These are phyloP conservation scores for Catalaphyllia jardinei DNA, from an alignment of 64 coral and sea anemone genomes.

Conservation along the genomic window DNA sequence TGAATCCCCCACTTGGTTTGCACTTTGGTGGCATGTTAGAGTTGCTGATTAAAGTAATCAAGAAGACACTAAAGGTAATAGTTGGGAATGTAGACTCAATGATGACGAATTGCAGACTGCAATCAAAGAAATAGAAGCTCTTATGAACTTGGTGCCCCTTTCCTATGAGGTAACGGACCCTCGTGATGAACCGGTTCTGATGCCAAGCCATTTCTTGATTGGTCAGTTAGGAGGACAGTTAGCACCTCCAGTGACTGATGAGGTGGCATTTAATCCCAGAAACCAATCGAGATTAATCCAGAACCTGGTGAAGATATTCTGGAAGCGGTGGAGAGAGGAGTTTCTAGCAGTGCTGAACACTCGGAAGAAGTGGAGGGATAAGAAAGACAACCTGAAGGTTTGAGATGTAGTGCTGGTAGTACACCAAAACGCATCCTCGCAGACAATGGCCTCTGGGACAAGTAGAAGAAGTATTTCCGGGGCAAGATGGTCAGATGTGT, in stretches of 20 bases:
- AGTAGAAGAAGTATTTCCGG: slow-evolving; percentile 29
- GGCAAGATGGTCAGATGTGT: neutral
- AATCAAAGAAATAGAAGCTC: neutral
- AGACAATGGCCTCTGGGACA: slow-evolving; percentile 44
- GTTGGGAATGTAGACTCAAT: slow-evolving; percentile 34
- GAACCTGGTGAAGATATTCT: slow-evolving; percentile 32
- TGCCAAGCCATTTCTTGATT: slow-evolving; percentile 32
- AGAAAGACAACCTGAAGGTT: slow-evolving; percentile 7
- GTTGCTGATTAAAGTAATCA: slow-evolving; percentile 35
- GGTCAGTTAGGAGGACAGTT: slow-evolving; percentile 6
- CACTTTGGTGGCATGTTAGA: slow-evolving; percentile 45
- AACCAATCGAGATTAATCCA: slow-evolving; percentile 20
- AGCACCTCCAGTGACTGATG: slow-evolving; percentile 1
- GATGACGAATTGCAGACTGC: slow-evolving; percentile 58
- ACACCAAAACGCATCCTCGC: slow-evolving; percentile 18
- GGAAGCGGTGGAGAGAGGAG: slow-evolving; percentile 27
- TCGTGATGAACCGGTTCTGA: slow-evolving; percentile 1
- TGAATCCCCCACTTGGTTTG: slow-evolving; percentile 16
- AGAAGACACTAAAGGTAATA: slow-evolving; percentile 22
- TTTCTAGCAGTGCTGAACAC: slow-evolving; percentile 23
- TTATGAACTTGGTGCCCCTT: slow-evolving; percentile 52
- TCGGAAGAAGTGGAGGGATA: slow-evolving; percentile 33
- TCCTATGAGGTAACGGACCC: neutral
- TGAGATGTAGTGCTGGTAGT: slow-evolving; percentile 47
- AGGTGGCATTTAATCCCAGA: neutral